These are phyloP conservation scores for Caenorhabditis auriculariae DNA, from an alignment of 2,888 invertebrate species.

Conservation along the genomic window DNA sequence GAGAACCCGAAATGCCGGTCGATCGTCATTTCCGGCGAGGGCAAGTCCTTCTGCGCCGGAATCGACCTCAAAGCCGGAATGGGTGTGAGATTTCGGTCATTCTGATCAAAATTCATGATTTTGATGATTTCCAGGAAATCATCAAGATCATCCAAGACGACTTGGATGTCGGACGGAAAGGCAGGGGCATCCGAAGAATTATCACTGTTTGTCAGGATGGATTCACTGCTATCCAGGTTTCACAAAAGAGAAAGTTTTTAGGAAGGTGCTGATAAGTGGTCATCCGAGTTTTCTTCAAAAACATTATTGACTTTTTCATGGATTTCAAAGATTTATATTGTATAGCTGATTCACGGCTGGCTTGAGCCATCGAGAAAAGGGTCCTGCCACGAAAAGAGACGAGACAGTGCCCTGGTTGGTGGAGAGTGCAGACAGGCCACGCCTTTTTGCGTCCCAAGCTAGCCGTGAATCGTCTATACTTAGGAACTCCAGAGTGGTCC, in stretches of 20 bases:
- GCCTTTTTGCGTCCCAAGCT: no score
- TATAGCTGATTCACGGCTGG: no score
- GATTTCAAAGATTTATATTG: no score
- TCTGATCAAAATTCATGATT: background rate
- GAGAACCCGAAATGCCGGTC: slow-evolving; percentile 81
- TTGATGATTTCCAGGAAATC: slow-evolving; percentile 14
- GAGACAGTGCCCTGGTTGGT: no score
- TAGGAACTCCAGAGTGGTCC: no score
- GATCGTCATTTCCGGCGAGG: slow-evolving; percentile 82
- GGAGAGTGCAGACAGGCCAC: no score
- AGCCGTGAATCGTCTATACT: no score
- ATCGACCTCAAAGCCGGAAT: slow-evolving; percentile 72
- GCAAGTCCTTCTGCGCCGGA: slow-evolving; percentile 84
- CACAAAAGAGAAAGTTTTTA: background rate
- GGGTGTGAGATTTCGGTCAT: slow-evolving; percentile 4
- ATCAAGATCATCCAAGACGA: slow-evolving; percentile 32
- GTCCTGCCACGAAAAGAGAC: no score
- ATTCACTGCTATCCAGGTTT: slow-evolving; percentile 38
- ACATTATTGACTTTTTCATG: no score
- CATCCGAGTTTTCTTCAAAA: no score
- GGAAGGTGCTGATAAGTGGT: no score
- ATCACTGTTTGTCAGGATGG: slow-evolving; percentile 31
- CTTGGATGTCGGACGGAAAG: slow-evolving; percentile 42
- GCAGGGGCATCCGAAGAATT: slow-evolving; percentile 21
- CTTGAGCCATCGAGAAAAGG: no score